These are phyloP conservation scores for Zaprionus kolodkinae DNA, from an alignment of 1,140 invertebrate species.

Conservation along the genomic window DNA sequence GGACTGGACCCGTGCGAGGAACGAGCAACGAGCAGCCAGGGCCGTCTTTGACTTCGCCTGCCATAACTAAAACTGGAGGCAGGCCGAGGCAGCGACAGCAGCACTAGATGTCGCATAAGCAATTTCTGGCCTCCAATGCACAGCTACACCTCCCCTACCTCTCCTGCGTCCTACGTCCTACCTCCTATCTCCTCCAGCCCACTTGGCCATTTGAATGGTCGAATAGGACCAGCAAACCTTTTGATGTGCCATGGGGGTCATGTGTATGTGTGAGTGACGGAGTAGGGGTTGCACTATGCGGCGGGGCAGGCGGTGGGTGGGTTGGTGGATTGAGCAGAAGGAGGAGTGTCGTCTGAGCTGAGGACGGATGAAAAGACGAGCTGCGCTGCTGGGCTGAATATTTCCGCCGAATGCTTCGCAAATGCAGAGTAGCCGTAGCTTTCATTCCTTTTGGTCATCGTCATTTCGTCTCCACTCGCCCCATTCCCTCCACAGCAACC, in stretches of 20 bases:
- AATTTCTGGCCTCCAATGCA: constrained; percentile 62
- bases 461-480: constrained; percentile 16
- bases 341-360: constrained; percentile 52
- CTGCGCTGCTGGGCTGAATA: constrained; percentile 62
- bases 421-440: constrained; percentile 70
- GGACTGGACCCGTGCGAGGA: constrained; percentile 39
- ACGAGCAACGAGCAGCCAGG: constrained; percentile 36
- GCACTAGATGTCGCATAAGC: constrained; percentile 81
- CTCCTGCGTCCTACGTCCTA: constrained; percentile 43
- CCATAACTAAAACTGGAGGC: constrained; percentile 72
- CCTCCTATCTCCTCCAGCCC: constrained; percentile 48
- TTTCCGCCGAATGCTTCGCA: constrained; percentile 80
- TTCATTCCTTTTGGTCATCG: constrained; percentile 79
- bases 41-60: constrained; percentile 62
- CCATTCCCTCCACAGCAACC: background rate
- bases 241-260: constrained; percentile 65
- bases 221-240: constrained; percentile 54
- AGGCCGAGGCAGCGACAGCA: constrained; percentile 59
- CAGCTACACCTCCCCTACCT: constrained; percentile 14
- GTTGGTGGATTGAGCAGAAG: constrained; percentile 6
- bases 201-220: constrained; percentile 52
- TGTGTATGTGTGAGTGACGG: constrained; percentile 21
- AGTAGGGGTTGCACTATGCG: constrained; percentile 7
- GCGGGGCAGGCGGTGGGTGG: background rate
- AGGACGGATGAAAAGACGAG: constrained; percentile 69